These are phyloP conservation scores for Porphyrio hochstetteri DNA, from an alignment of 2,113 vertebrate genomes.

Conservation along the genomic window DNA sequence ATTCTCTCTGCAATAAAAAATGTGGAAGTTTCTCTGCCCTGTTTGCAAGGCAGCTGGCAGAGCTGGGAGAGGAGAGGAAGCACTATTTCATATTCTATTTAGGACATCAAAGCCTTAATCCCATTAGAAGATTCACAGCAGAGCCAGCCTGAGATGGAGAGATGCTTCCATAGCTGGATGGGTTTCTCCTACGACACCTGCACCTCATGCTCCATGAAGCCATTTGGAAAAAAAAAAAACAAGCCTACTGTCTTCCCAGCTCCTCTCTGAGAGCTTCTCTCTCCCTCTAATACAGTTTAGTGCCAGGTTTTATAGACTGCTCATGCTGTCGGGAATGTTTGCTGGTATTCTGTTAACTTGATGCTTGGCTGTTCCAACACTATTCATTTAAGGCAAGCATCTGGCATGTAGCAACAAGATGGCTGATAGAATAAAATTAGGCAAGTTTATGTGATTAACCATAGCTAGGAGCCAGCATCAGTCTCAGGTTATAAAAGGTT, in stretches of 20 bases:
- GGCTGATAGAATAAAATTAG: slow-evolving; percentile 66
- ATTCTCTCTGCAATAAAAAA: slow-evolving; percentile 68
- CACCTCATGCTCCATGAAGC: neutral
- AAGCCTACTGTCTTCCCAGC: neutral
- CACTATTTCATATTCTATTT: slow-evolving; percentile 56
- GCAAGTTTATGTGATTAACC: slow-evolving; percentile 62
- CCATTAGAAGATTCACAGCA: slow-evolving; percentile 61
- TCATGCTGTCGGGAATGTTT: slow-evolving; percentile 67
- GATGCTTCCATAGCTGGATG: slow-evolving; percentile 33
- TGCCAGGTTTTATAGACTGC: slow-evolving; percentile 67
- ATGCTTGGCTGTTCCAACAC: slow-evolving; percentile 62
- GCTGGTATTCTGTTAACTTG: slow-evolving; percentile 70
- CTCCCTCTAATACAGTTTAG: slow-evolving; percentile 48
- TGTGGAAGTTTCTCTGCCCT: slow-evolving; percentile 73
- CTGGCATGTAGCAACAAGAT: slow-evolving; percentile 69
- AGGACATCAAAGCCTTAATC: slow-evolving; percentile 61
- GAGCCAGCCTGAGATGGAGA: slow-evolving; percentile 32
- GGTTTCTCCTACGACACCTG: slow-evolving; percentile 18
- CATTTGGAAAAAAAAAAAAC: neutral
- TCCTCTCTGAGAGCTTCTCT: slow-evolving; percentile 46
- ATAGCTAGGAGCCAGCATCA: slow-evolving; percentile 50
- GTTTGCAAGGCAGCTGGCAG: slow-evolving; percentile 68
- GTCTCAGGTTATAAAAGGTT: neutral
- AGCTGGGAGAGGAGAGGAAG: slow-evolving; percentile 37
- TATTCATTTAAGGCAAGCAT: slow-evolving; percentile 68